Evolutionary conservation across 2,797 vertebrate genomes (phyloP).

Genomic region (Clarias pachynema): DNA sequence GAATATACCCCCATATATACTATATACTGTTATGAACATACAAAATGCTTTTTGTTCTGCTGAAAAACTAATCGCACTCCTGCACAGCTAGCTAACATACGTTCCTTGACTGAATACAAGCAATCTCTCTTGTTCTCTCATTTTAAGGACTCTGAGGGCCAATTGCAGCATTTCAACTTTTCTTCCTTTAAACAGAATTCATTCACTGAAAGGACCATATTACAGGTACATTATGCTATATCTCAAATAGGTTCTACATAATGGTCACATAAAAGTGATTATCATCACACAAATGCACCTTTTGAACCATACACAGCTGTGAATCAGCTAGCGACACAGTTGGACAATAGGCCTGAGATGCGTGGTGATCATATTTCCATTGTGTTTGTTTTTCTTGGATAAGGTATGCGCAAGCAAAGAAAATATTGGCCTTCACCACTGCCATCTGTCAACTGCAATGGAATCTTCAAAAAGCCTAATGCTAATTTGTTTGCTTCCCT

Average conservation of each 20-base stretch:
- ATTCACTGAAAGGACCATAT: slow-evolving; percentile 16
- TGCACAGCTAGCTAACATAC: neutral
- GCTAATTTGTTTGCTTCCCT: slow-evolving; percentile 57
- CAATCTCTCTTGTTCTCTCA: neutral
- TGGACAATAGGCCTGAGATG: slow-evolving; percentile 71
- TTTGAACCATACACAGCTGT: slow-evolving; percentile 52
- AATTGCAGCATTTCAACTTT: slow-evolving; percentile 14
- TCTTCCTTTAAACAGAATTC: slow-evolving; percentile 23
- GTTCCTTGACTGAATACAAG: slow-evolving; percentile 16
- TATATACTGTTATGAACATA: neutral
- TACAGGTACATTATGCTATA: slow-evolving; percentile 22
- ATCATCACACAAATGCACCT: slow-evolving; percentile 56
- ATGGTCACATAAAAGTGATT: slow-evolving; percentile 54
- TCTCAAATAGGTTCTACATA: slow-evolving; percentile 30
- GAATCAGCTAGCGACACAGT: slow-evolving; percentile 53
- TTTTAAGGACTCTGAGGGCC: neutral
- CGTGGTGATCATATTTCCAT: slow-evolving; percentile 79
- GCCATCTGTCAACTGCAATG: slow-evolving; percentile 70
- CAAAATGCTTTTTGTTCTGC: neutral
- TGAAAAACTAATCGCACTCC: slow-evolving; percentile 3
- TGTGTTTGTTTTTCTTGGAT: slow-evolving; percentile 80
- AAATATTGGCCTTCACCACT: slow-evolving; percentile 73
- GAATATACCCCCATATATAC: too few species aligned
- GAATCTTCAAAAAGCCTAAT: slow-evolving; percentile 65
- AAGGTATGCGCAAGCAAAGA: slow-evolving; percentile 76